phyloP scores from a whole-genome alignment of 2,888 invertebrate species.

The Drosophila formosana region DNA sequence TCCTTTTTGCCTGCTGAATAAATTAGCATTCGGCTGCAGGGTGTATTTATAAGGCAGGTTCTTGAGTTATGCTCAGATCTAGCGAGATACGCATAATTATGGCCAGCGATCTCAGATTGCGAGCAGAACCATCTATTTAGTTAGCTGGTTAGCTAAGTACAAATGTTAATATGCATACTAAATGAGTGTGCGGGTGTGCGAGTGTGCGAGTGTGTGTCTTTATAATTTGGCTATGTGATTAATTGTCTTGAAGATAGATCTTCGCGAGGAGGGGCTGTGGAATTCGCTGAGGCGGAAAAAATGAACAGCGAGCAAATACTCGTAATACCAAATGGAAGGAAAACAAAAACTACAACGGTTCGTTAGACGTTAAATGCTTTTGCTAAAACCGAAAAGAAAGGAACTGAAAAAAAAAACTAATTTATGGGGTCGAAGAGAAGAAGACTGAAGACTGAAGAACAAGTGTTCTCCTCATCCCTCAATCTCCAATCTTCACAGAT shows the following conservation, averaged over 20 bases:
- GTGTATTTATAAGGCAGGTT: not conserved
- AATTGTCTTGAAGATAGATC: conserved; percentile 46
- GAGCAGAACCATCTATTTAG: conserved; percentile 32
- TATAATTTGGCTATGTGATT: conserved; percentile 68
- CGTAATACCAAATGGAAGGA: not conserved
- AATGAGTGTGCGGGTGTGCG: conserved; percentile 24
- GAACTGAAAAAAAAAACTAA: conserved; percentile 45
- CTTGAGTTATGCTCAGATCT: conserved; percentile 20
- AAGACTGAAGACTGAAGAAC: conserved; percentile 34
- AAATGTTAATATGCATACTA: conserved; percentile 62
- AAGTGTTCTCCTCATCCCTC: conserved; percentile 53
- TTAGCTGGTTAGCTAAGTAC: conserved; percentile 43
- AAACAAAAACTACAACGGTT: conserved; percentile 50
- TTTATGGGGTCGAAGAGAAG: conserved; percentile 52
- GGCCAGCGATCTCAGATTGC: conserved; percentile 33
- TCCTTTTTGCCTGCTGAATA: not conserved
- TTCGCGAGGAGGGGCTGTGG: conserved; percentile 22
- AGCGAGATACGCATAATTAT: conserved; percentile 33
- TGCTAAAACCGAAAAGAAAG: conserved; percentile 39
- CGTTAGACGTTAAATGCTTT: conserved; percentile 61
- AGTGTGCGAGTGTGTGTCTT: conserved; percentile 26
- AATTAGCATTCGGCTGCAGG: not conserved
- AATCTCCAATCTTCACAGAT: not conserved
- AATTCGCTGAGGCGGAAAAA: conserved; percentile 68
- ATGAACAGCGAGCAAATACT: conserved; percentile 50